Conservation (phyloP, 2,888 invertebrate genomes). For the Leptinotarsa rubiginosa region DNA sequence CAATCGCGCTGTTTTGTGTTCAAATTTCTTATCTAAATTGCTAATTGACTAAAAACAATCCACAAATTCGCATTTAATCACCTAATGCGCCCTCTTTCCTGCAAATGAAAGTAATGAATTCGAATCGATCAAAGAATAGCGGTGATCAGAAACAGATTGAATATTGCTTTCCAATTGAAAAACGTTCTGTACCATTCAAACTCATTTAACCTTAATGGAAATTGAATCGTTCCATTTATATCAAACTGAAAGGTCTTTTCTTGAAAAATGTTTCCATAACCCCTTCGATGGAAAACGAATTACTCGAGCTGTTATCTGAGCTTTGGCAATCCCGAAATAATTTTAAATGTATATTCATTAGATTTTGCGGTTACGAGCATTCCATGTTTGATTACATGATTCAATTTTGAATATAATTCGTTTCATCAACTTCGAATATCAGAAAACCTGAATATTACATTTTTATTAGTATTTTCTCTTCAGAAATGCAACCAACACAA, state of each 20-base stretch:
- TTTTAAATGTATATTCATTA: neutral
- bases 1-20: constrained; percentile 4
- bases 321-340: constrained; percentile 7
- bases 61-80: constrained; percentile 13
- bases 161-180: constrained; percentile 23
- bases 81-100: neutral
- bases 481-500: too few species aligned
- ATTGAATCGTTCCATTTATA: constrained; percentile 36
- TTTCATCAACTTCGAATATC: neutral
- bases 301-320: constrained; percentile 28
- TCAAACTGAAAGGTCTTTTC: constrained; percentile 34
- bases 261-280: constrained; percentile 40
- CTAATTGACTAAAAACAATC: constrained; percentile 15
- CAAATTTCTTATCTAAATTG: constrained; percentile 15
- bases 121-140: constrained; percentile 18
- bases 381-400: neutral
- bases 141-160: constrained; percentile 27
- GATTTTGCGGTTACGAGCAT: neutral
- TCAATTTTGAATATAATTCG: neutral
- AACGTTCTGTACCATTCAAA: constrained; percentile 16
- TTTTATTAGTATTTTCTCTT: too few species aligned
- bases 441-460: too few species aligned
- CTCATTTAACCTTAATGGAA: constrained; percentile 40
- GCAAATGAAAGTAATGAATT: constrained; percentile 13
- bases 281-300: constrained; percentile 34